Base-by-base conservation (phyloP, 2,888 invertebrate genomes). In the Tetanocera ferruginea region DNA sequence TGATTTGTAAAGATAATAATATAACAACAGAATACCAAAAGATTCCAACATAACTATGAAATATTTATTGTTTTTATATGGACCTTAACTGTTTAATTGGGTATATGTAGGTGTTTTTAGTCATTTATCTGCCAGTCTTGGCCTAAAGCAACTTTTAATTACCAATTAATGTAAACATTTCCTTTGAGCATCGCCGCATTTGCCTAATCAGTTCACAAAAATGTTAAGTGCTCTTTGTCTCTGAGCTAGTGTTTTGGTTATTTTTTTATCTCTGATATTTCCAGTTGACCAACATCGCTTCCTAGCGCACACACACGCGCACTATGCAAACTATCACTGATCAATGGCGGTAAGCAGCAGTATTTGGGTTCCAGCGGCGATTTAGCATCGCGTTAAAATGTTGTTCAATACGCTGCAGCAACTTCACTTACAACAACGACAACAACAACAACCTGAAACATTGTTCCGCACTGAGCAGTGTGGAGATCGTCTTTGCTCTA, bases 151-250 rank as follows among this genome's bases (percentile, higher is more conserved):
- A 31, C 25, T 55, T 57, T 73, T 60, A 73, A 73, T 62, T 62
- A 62, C 60, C 62, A 62, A 60, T 73, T 62, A 73, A 73, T 73
- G 62, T 73, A 25, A 73, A 60, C 43, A 49, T 73, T 73, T 73
- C 11, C 62, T 73, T 60, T 73, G 62, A 49, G 49, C 34, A 9
- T 28, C n/a, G 62, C 73, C 73, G 73, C 73, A 67, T 4, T 49
- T 51, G 11, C 51, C 69, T 69, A 37, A 69, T 69, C 51, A 51
- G 69, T 69, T 34, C 17, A 51, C 51, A 49, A 69, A 69, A 25
- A 69, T 69, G 17, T 51, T 51, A 28, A 69, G 69, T 69, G 51
- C 51, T 60, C 28, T 28, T 60, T 28, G 19, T 6, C 4, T 55
- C 3, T 31, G 67, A 17, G 3, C 23, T 23, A 9, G 17, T 37